Percentiles rank a stretch among this genome's conserved stretches.
These are phyloP conservation scores for Lasaia peninsularis DNA, from an alignment of 1,140 invertebrate genomes.

Conservation along the genomic window DNA sequence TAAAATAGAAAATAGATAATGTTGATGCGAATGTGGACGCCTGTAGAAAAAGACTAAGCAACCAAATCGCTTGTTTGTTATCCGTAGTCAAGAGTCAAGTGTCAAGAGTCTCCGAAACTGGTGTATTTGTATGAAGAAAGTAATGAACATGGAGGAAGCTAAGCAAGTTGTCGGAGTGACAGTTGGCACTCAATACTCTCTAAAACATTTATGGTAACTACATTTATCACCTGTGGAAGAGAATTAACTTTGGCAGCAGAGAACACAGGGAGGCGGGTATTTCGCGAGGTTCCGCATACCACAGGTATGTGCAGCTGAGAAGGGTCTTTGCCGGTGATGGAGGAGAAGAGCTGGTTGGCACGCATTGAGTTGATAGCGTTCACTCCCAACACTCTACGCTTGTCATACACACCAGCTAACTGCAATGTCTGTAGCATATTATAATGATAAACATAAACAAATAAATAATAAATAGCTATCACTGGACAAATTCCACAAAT, in stretches of 20 bases:
- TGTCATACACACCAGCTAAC: constrained; percentile 40
- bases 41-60: too few relatives aligned
- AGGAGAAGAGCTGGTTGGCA: constrained; percentile 58
- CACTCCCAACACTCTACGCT: constrained; percentile 50
- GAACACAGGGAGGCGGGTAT: constrained; percentile 61
- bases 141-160: too few relatives aligned
- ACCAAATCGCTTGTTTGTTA: too few relatives aligned
- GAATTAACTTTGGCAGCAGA: constrained; percentile 44
- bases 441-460: background rate
- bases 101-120: too few relatives aligned
- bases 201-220: background rate
- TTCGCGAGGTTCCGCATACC: constrained; percentile 50
- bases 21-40: too few relatives aligned
- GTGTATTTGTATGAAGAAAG: too few relatives aligned
- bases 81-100: too few relatives aligned
- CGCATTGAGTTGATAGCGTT: constrained; percentile 63
- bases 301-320: constrained; percentile 37
- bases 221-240: constrained; percentile 40
- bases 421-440: constrained; percentile 42
- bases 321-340: constrained; percentile 46
- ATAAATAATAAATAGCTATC: too few relatives aligned
- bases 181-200: too few relatives aligned
- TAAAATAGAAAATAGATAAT: too few relatives aligned
- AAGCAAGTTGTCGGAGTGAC: too few relatives aligned
- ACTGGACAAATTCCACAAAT: too few relatives aligned